Base-by-base conservation (phyloP, 2,888 invertebrate genomes). In the Laothoe populi region DNA sequence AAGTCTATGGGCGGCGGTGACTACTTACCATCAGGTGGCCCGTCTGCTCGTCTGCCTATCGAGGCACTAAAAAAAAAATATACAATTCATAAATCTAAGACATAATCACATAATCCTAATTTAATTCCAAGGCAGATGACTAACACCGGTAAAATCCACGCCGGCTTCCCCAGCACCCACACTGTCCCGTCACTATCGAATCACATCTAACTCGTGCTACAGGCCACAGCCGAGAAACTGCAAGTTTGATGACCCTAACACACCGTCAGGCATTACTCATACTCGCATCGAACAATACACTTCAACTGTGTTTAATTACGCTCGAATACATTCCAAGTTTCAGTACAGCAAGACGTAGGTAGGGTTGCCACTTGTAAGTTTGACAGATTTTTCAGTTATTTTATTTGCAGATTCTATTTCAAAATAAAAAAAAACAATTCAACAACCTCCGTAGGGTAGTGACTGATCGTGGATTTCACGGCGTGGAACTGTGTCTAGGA, bases 221-320 rank as follows among this genome's bases (percentile, higher is more conserved):
- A 16, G 49, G 53, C 19, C 19, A 16, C 64, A 69, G 66, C 66
- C 65, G 42, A 67, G 68, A 70, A 67, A 69, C 66, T 71, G 70
- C 68, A 76, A 75, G 84, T 82, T 82, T 73, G 71, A 78, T 76
- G 84, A 84, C 81, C 82, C 70, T 72, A 69, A 63, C 70, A 71
- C 75, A 73, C 70, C 70, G 75, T 69, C 66, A 31, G 53, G 16
- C 21, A 59, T 59, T 59, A 46, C 59, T 59, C 59, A 53, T 53
- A 53, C 38, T 38, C 38, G 38, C 53, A 53, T 53, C 35, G 31
- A 53, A 53, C 53, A 53, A 53, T 53, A 53, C 53, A 53, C 19
- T 35, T 53, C 53, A 44, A 44, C 59, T 19, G 45, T 13, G 19
- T 59, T 59, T 42, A 35, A 62, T 59, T 53, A 58, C 23, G 19